Conservation (phyloP, 2,113 vertebrate genomes). For the Chiloscyllium plagiosum region DNA sequence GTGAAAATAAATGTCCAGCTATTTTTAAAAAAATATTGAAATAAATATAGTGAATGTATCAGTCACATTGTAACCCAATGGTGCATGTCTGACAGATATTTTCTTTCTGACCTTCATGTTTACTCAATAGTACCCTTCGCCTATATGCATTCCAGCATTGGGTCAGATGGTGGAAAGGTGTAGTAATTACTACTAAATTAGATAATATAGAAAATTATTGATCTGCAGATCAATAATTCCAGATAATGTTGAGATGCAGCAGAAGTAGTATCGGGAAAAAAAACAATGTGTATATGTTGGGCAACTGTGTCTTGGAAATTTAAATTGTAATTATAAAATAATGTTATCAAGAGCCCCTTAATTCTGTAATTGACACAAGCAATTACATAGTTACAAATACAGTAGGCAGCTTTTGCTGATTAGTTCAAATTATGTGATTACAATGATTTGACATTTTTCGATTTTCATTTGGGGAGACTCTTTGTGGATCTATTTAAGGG, state of each 20-base stretch:
- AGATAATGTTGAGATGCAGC: neutral
- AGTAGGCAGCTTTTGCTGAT: neutral
- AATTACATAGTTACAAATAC: neutral
- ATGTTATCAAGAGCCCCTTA: neutral
- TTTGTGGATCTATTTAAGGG: neutral
- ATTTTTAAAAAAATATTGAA: neutral
- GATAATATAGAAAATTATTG: neutral
- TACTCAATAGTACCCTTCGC: constrained; percentile 32
- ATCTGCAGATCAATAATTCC: neutral
- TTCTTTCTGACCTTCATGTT: constrained; percentile 23
- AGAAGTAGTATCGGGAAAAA: neutral
- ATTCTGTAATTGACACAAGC: no score
- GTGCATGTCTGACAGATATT: constrained; percentile 36
- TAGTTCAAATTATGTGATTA: neutral
- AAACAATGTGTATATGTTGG: neutral
- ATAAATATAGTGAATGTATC: neutral
- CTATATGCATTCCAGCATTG: constrained; percentile 29
- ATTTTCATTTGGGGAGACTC: neutral
- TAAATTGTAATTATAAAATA: neutral
- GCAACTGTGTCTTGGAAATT: neutral
- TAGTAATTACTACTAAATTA: neutral
- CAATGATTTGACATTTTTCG: neutral
- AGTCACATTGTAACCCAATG: constrained; percentile 15
- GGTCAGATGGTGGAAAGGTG: constrained; percentile 5
- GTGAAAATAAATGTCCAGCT: constrained; percentile 28